Conservation (phyloP, 1,140 invertebrate species). For the Wiebesia pumilae region DNA sequence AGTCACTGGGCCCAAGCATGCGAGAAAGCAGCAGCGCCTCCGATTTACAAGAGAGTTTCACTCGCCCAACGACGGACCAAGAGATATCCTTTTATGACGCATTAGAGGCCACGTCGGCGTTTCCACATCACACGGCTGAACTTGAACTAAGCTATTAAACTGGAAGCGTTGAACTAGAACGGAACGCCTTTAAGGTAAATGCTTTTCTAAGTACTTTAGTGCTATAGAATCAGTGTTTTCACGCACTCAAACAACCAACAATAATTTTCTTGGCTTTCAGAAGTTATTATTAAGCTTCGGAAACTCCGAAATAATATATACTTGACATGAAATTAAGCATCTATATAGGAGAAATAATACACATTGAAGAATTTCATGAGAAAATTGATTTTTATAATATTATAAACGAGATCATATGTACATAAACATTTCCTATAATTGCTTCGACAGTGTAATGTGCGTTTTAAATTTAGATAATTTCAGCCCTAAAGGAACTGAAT, state of each 20-base stretch:
- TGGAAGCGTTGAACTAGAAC: conserved; percentile 50
- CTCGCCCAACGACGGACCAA: not conserved
- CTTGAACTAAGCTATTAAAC: conserved; percentile 31
- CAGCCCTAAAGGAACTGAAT: too few relatives aligned
- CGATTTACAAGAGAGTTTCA: not conserved
- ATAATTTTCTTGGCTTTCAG: not conserved
- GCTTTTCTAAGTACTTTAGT: conserved; percentile 7
- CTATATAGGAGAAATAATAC: too few relatives aligned
- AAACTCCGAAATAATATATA: not conserved
- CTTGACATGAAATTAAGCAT: too few relatives aligned
- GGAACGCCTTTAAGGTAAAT: not conserved
- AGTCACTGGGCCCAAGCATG: conserved; percentile 10
- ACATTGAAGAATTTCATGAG: too few relatives aligned
- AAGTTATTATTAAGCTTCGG: not conserved
- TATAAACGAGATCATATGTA: too few relatives aligned
- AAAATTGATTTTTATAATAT: too few relatives aligned
- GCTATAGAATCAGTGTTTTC: not conserved
- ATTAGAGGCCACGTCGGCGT: conserved; percentile 23
- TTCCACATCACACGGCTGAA: conserved; percentile 1
- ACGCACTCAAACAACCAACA: not conserved
- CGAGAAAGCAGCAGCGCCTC: conserved; percentile 6
- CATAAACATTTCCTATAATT: too few relatives aligned
- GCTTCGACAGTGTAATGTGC: too few relatives aligned
- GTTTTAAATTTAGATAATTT: too few relatives aligned
- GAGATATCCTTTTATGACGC: conserved; percentile 21